A percentile compares a stretch with the other conserved stretches of the same genome.
phyloP scores from a whole-genome alignment of 2,888 invertebrate species.

The Colostygia pectinataria region DNA sequence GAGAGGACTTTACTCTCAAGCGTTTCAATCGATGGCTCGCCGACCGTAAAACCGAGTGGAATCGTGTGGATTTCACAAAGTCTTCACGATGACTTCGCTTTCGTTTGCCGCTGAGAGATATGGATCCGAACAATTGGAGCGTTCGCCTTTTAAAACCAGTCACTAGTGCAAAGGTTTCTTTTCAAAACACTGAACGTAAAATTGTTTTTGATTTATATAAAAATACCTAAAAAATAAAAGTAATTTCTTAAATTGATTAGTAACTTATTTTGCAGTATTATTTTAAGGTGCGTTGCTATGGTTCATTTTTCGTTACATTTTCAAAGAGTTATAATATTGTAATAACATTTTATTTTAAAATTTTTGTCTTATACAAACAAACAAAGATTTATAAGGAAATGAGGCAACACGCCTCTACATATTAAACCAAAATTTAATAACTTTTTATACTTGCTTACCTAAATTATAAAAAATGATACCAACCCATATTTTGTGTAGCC shows the following conservation, averaged over 20 bases:
- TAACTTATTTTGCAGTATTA: too few species aligned
- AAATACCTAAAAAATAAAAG: too few species aligned
- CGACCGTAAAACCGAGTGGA: slow-evolving; percentile 39
- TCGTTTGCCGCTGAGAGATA: slow-evolving; percentile 35
- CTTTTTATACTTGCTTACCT: background rate
- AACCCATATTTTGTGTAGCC: slow-evolving; percentile 14
- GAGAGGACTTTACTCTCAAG: slow-evolving; percentile 33
- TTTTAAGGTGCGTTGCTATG: too few species aligned
- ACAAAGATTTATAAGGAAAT: too few species aligned
- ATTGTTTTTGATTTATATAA: too few species aligned
- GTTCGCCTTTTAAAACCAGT: slow-evolving; percentile 15
- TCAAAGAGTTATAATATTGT: too few species aligned
- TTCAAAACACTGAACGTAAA: too few species aligned
- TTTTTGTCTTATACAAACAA: too few species aligned
- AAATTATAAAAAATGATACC: slow-evolving; percentile 13
- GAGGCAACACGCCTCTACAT: too few species aligned
- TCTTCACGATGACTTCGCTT: slow-evolving; percentile 35
- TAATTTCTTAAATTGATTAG: too few species aligned
- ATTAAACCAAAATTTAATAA: background rate
- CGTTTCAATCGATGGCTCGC: slow-evolving; percentile 37
- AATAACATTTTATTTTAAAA: too few species aligned
- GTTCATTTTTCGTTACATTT: too few species aligned
- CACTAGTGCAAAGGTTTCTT: slow-evolving; percentile 4
- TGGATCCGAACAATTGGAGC: slow-evolving; percentile 20
- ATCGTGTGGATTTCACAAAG: slow-evolving; percentile 42